These are phyloP conservation scores for Macrobrachium nipponense DNA, from an alignment of 1,140 invertebrate species.

Conservation along the genomic window DNA sequence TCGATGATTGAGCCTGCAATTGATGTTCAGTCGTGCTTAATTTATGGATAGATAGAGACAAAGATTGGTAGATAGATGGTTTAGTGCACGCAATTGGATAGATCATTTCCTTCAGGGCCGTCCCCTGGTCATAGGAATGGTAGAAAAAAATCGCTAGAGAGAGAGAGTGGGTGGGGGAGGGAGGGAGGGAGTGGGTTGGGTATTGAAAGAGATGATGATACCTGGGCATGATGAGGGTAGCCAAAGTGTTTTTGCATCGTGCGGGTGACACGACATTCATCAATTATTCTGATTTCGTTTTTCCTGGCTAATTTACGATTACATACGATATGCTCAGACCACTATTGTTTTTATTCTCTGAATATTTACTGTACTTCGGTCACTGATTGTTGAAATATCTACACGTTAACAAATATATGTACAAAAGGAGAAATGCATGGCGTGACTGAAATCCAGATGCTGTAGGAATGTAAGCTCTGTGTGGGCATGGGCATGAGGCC, in stretches of 20 bases:
- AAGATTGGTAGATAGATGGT: slow-evolving; percentile 23
- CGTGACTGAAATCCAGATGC: too few relatives aligned
- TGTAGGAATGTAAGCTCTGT: too few relatives aligned
- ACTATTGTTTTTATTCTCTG: background rate
- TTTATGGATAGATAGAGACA: slow-evolving; percentile 42
- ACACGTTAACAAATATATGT: too few relatives aligned
- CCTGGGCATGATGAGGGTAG: background rate
- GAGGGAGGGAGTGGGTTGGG: background rate
- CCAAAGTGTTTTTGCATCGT: slow-evolving; percentile 21
- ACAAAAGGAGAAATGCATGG: too few relatives aligned
- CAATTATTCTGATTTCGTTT: background rate
- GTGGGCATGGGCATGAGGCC: too few relatives aligned
- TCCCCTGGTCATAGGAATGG: too few relatives aligned
- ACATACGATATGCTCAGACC: background rate
- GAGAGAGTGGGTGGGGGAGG: too few relatives aligned
- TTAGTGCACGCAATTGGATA: background rate
- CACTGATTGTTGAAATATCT: too few relatives aligned
- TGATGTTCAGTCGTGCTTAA: slow-evolving; percentile 41
- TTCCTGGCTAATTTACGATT: background rate
- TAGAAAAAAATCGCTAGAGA: too few relatives aligned
- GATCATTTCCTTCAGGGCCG: too few relatives aligned
- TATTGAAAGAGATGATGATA: background rate
- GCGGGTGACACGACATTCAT: slow-evolving; percentile 19
- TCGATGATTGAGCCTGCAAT: slow-evolving; percentile 23
- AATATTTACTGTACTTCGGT: background rate